A percentile compares a stretch with the other conserved stretches of the same genome.
Evolutionary conservation across 2,888 invertebrate species (phyloP).

Genomic region (Crepidodera aurea): DNA sequence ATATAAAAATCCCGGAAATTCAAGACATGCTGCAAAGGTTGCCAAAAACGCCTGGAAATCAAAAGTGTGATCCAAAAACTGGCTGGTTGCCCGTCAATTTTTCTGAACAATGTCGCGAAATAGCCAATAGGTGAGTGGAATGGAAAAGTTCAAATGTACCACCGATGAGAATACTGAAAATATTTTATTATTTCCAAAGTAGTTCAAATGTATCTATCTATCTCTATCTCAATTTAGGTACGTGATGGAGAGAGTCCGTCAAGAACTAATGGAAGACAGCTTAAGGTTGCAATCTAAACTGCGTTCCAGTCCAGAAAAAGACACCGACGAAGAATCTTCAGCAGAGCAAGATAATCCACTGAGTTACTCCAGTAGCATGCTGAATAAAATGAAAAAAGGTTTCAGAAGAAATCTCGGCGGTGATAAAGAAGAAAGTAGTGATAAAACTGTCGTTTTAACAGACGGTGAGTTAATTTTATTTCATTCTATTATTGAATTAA

Average conservation of each 20-base stretch:
- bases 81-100: slow-evolving; percentile 82
- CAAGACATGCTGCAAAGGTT: slow-evolving; percentile 76
- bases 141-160: neutral
- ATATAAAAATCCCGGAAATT: slow-evolving; percentile 81
- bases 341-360: slow-evolving; percentile 12
- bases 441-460: slow-evolving; percentile 39
- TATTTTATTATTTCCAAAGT: slow-evolving; percentile 1
- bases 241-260: slow-evolving; percentile 46
- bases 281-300: slow-evolving; percentile 26
- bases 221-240: slow-evolving; percentile 14
- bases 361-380: slow-evolving; percentile 49
- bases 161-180: neutral
- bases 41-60: slow-evolving; percentile 67
- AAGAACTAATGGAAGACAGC: slow-evolving; percentile 47
- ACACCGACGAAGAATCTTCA: slow-evolving; percentile 6
- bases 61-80: slow-evolving; percentile 74
- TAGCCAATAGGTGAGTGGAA: slow-evolving; percentile 67
- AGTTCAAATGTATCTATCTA: neutral
- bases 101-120: slow-evolving; percentile 75
- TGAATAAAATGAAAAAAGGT: slow-evolving; percentile 48
- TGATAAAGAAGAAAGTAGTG: neutral
- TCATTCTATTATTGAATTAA: neutral
- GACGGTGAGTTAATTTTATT: slow-evolving; percentile 37
- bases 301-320: slow-evolving; percentile 16
- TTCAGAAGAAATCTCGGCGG: slow-evolving; percentile 18